Conservation (phyloP, 2,113 vertebrate species). For the Boulengeromyrus knoepffleri region DNA sequence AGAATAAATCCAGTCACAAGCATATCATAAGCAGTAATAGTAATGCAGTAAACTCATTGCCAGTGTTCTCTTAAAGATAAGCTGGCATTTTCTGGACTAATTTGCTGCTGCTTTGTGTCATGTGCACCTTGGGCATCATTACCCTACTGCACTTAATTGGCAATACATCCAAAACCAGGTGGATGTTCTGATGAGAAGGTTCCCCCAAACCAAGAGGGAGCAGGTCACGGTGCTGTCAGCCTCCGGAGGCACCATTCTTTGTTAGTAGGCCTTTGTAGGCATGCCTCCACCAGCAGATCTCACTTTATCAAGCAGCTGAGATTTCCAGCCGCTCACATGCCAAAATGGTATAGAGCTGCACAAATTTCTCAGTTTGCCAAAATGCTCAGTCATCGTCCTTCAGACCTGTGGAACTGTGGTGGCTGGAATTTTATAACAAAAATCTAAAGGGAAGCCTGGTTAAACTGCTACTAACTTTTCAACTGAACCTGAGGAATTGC, state of each 20-base stretch:
- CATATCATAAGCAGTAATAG: background rate
- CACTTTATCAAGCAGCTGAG: background rate
- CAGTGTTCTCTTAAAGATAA: background rate
- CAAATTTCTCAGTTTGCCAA: background rate
- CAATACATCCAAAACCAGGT: background rate
- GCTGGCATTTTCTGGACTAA: background rate
- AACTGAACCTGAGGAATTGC: background rate
- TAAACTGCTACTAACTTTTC: background rate
- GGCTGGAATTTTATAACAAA: background rate
- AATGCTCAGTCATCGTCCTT: background rate
- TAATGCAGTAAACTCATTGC: background rate
- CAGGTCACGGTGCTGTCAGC: background rate
- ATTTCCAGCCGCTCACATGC: background rate
- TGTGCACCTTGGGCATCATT: slow-evolving; percentile 4
- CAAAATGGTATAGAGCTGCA: background rate
- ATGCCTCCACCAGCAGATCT: background rate
- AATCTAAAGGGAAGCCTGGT: background rate
- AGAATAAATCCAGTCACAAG: background rate
- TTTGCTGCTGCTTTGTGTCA: background rate
- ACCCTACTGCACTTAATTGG: slow-evolving; percentile 1
- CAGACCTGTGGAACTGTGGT: background rate
- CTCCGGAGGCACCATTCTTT: background rate
- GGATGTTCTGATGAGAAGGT: background rate
- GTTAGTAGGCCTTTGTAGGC: background rate
- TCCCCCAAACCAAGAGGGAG: background rate